Evolutionary conservation across 2,888 invertebrate species (phyloP).

Genomic region (Proisotoma minuta): DNA sequence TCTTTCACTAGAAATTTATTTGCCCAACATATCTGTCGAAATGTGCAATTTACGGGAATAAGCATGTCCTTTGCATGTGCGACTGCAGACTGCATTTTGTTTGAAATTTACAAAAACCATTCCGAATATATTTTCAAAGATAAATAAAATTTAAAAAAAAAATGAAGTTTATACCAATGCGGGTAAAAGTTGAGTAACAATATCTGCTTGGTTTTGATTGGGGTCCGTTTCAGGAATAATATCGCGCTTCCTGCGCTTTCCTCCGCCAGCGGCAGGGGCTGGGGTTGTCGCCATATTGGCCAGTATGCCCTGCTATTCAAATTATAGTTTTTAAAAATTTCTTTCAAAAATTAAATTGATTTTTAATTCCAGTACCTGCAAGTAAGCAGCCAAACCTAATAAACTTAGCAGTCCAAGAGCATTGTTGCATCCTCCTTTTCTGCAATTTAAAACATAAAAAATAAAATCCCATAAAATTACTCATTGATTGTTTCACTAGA

Average conservation of each 20-base stretch:
- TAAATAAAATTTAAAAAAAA: neutral
- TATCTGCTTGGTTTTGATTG: neutral
- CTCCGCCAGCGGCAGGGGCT: neutral
- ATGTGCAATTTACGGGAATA: constrained; percentile 38
- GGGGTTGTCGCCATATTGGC: neutral
- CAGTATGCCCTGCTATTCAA: too few species aligned
- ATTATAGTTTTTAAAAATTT: neutral
- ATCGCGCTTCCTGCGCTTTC: too few species aligned
- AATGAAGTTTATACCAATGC: neutral
- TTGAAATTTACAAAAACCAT: neutral
- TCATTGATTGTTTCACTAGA: too few species aligned
- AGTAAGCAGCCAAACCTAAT: constrained; percentile 41
- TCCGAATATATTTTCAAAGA: neutral
- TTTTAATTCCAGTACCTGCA: too few species aligned
- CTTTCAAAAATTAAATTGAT: too few species aligned
- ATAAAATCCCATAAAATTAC: too few species aligned
- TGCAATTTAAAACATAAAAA: too few species aligned
- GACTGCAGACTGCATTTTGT: constrained; percentile 32
- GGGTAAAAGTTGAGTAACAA: neutral
- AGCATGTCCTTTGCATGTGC: constrained; percentile 40
- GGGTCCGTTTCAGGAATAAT: neutral
- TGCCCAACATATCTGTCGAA: constrained; percentile 34
- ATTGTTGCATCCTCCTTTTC: neutral
- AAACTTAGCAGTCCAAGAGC: constrained; percentile 36
- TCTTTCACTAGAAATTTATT: constrained; percentile 32